Evolutionary conservation across 2,888 invertebrate species (phyloP).

Genomic region (Homarus gammarus): DNA sequence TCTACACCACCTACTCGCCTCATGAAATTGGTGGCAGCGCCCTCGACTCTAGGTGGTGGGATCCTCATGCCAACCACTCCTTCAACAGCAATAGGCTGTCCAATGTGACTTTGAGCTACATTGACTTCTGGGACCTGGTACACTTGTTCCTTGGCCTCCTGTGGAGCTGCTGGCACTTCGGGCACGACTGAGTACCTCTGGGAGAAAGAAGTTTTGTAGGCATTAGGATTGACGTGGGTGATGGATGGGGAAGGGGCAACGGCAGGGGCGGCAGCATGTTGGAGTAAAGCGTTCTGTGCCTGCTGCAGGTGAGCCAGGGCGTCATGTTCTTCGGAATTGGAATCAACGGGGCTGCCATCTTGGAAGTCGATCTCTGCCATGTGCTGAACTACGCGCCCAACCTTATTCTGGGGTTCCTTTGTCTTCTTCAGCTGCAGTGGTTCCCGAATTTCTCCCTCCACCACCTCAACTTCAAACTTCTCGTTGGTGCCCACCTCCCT

Average conservation of each 20-base stretch:
- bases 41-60: constrained; percentile 46
- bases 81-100: constrained; percentile 31
- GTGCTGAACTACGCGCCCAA: constrained; percentile 61
- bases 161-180: not conserved
- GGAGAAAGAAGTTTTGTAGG: constrained; percentile 46
- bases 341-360: constrained; percentile 29
- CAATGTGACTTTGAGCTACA: not conserved
- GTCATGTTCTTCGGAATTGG: not conserved
- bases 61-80: constrained; percentile 51
- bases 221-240: constrained; percentile 12
- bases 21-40: constrained; percentile 34
- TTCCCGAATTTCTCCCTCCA: constrained; percentile 62
- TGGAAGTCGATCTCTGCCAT: constrained; percentile 68
- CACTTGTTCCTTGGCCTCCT: not conserved
- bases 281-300: not conserved
- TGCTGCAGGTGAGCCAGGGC: constrained; percentile 52
- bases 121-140: not conserved
- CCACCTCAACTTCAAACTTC: constrained; percentile 50
- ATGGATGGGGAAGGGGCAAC: not conserved
- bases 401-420: constrained; percentile 47
- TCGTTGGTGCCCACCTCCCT: constrained; percentile 22
- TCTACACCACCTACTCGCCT: not conserved
- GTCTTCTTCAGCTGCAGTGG: constrained; percentile 34
- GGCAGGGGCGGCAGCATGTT: not conserved
- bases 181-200: constrained; percentile 25